phyloP scores from a whole-genome alignment of 2,888 invertebrate species.

The Crossocerus cetratus region DNA sequence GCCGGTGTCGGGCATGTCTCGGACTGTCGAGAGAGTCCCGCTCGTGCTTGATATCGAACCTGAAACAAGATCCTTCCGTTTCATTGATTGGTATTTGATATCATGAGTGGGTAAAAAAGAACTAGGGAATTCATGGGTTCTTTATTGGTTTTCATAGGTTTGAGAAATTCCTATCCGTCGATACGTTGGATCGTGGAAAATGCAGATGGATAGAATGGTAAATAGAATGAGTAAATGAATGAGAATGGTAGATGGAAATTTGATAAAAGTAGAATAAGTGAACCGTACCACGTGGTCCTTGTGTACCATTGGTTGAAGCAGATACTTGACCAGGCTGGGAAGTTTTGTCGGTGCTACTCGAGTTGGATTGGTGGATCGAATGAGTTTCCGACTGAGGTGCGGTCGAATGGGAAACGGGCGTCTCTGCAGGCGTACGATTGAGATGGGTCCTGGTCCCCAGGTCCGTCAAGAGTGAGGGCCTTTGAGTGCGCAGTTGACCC shows the following conservation, averaged over 20 bases:
- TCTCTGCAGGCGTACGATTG: constrained; percentile 71
- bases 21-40: constrained; percentile 69
- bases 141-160: too few species aligned
- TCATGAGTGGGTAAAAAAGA: too few species aligned
- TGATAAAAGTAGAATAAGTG: background rate
- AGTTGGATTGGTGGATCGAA: constrained; percentile 68
- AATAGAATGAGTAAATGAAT: too few species aligned
- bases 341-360: constrained; percentile 65
- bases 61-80: constrained; percentile 31
- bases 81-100: too few species aligned
- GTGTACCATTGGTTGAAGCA: constrained; percentile 57
- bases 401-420: constrained; percentile 68
- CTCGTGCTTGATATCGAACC: constrained; percentile 73
- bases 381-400: constrained; percentile 61
- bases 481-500: constrained; percentile 78
- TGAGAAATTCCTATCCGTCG: too few species aligned
- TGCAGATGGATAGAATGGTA: too few species aligned
- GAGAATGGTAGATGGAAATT: background rate
- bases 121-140: too few species aligned
- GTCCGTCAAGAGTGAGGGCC: constrained; percentile 84
- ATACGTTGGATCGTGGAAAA: too few species aligned
- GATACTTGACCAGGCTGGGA: constrained; percentile 62
- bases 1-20: constrained; percentile 64
- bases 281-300: constrained; percentile 58
- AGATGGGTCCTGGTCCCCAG: constrained; percentile 69